Percentiles rank a stretch among this genome's conserved stretches.
Conservation (phyloP, 2,888 invertebrate species). For the Xylocampa areola region DNA sequence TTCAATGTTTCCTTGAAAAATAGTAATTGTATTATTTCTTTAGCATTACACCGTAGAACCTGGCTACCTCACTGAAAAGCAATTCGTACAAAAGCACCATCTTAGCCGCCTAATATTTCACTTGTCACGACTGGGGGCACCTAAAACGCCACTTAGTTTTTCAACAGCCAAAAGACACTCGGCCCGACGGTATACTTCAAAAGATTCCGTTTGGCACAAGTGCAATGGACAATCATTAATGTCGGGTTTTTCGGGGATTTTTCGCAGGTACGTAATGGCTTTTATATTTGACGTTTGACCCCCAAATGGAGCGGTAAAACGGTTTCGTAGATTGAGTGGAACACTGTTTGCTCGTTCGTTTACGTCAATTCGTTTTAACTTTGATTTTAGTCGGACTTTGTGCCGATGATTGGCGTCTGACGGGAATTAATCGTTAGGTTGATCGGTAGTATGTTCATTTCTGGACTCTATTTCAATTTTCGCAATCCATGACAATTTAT, state of each 20-base stretch:
- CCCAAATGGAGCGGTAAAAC: constrained; percentile 44
- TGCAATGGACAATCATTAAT: constrained; percentile 68
- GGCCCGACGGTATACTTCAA: constrained; percentile 65
- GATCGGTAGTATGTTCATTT: no score
- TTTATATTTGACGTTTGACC: constrained; percentile 60
- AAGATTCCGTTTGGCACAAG: constrained; percentile 66
- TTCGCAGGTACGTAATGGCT: constrained; percentile 61
- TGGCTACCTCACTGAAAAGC: no score
- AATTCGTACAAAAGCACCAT: constrained; percentile 53
- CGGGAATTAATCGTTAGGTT: not conserved
- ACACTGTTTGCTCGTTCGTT: constrained; percentile 32
- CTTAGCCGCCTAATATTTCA: constrained; percentile 61
- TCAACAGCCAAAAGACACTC: constrained; percentile 69
- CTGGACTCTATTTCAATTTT: no score
- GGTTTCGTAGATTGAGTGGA: constrained; percentile 44
- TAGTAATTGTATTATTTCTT: no score
- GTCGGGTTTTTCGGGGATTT: constrained; percentile 45
- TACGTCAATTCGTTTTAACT: constrained; percentile 25
- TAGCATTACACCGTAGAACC: no score
- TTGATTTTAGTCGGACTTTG: constrained; percentile 21
- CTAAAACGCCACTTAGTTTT: constrained; percentile 67
- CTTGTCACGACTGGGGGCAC: constrained; percentile 59
- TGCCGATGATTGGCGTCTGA: constrained; percentile 18
- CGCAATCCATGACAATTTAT: no score
- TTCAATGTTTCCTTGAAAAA: no score